Base-by-base conservation (phyloP, 1,140 invertebrate species). In the Anagrus nilaparvatae region DNA sequence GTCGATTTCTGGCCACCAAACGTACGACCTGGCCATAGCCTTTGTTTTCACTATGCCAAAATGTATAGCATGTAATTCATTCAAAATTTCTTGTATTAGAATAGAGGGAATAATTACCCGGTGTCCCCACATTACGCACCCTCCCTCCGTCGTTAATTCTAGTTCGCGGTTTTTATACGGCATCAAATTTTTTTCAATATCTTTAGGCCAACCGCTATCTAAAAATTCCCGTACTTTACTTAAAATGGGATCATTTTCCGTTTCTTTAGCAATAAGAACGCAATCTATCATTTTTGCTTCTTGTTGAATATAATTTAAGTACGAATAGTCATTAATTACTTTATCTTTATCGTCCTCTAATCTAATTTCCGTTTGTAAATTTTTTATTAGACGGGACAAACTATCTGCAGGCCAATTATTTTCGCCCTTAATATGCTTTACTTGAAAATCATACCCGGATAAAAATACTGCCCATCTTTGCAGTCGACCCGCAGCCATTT, bases 1-100 rank as follows among this genome's bases (percentile, higher is more conserved):
- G 46, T 71, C 63, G 2, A 72, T 52, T 5, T 51, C 47, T 29
- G 60, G 58, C 68, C 69, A 74, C 54, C 56, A 72, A 4, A 67
- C 52, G 43, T 63, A 59, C 6, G 42, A 54, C 5, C 67, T 38
- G 6, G 66, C 60, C 7, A 61, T 23, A 19, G 46, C 38, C 43
- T 71, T 72, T 51, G 67, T 69, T 37, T 62, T 56, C 3, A 60
- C 54, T 7, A 65, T 62, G 7, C 69, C 64, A 25, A 59, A 48
- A 53, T 72, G 68, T 9, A 52, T 49, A 2, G 28, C 40, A 55
- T 70, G 38, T 14, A 72, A 48, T 36, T 59, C 47, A 14, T 49
- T 16, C 10, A 65, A 43, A 16, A 63, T 36, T 21, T 46, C 24
- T 16, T 40, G 17, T 32, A 44, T 40, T 42, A 55, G 48, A 12